Evolutionary conservation across 2,888 invertebrate species (phyloP).

Genomic region (Pogonocherus hispidulus): DNA sequence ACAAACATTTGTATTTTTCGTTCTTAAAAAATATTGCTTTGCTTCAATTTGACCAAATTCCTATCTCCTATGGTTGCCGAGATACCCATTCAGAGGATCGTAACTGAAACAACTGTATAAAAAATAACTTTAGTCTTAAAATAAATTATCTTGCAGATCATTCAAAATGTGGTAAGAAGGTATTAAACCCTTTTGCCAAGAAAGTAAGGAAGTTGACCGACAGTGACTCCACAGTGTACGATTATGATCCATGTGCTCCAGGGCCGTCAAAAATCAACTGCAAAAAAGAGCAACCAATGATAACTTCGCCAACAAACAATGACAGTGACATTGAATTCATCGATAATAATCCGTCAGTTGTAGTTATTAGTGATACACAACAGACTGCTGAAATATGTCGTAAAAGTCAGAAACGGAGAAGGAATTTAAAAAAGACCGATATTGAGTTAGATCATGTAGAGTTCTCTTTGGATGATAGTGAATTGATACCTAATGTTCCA

Average conservation of each 20-base stretch:
- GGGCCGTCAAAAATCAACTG: neutral
- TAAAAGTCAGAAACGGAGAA: neutral
- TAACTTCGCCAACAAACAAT: neutral
- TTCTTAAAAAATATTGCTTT: too few relatives aligned
- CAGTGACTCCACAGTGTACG: neutral
- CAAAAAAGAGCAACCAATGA: neutral
- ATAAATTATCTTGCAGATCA: neutral
- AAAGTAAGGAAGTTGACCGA: neutral
- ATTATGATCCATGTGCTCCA: neutral
- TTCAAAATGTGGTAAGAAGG: neutral
- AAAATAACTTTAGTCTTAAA: too few relatives aligned
- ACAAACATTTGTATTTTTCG: too few relatives aligned
- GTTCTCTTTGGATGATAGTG: conserved; percentile 1
- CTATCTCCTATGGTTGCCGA: too few relatives aligned
- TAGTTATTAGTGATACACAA: conserved; percentile 1
- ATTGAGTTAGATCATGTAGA: neutral
- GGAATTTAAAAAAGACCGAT: neutral
- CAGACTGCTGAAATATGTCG: neutral
- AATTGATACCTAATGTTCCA: too few relatives aligned
- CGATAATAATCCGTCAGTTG: neutral
- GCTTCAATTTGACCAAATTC: too few relatives aligned
- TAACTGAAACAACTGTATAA: too few relatives aligned
- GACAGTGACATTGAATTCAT: conserved; percentile 8
- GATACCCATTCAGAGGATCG: too few relatives aligned
- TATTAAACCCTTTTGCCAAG: neutral